A percentile compares a stretch with the other conserved stretches of the same genome.
These are phyloP conservation scores for Heliconius melpomene DNA, from an alignment of 1,140 invertebrate genomes.

Conservation along the genomic window DNA sequence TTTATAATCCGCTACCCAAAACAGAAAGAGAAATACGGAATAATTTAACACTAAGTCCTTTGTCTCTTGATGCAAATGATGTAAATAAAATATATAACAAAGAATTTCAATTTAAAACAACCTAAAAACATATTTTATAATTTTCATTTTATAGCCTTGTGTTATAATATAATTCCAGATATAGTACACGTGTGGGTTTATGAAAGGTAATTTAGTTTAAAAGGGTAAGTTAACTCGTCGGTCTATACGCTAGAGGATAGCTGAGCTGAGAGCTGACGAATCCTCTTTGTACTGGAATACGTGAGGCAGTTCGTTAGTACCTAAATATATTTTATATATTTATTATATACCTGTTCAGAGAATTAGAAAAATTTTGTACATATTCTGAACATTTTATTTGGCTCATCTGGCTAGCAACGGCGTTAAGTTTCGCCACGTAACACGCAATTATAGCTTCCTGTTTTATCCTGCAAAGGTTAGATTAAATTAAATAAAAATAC, in stretches of 20 bases:
- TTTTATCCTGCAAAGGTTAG: too few species aligned
- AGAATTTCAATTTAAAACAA: neutral
- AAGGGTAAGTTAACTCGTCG: slow-evolving; percentile 6
- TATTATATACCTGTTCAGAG: neutral
- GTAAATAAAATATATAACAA: neutral
- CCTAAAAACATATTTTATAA: neutral
- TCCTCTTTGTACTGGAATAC: neutral
- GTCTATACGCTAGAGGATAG: neutral
- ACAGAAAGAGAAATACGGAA: neutral
- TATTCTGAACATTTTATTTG: neutral
- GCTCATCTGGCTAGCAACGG: neutral
- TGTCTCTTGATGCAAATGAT: too few species aligned
- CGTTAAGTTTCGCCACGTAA: neutral
- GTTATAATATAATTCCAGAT: neutral
- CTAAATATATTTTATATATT: neutral
- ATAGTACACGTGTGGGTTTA: neutral
- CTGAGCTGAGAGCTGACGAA: slow-evolving; percentile 3
- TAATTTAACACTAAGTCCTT: neutral
- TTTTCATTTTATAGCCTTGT: neutral
- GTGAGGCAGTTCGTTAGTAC: neutral
- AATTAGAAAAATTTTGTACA: too few species aligned
- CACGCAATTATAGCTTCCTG: neutral
- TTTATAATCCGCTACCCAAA: too few species aligned
- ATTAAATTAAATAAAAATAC: neutral
- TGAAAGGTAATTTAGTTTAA: slow-evolving; percentile 8